phyloP scores from a whole-genome alignment of 2,113 vertebrate genomes.

The Caretta caretta region DNA sequence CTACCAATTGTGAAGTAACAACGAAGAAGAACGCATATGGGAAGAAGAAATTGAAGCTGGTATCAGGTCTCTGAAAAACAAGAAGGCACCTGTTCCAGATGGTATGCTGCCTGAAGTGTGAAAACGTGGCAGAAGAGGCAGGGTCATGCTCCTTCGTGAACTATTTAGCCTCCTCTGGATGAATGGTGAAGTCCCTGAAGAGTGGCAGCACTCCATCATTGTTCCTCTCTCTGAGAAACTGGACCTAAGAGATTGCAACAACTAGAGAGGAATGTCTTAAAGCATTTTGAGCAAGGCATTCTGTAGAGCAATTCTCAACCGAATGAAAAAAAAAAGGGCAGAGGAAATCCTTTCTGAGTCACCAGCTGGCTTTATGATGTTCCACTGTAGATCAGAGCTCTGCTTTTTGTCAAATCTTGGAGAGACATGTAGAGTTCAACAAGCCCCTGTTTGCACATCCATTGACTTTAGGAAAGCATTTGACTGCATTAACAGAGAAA shows the following conservation, averaged over 20 bases:
- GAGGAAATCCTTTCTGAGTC: background rate
- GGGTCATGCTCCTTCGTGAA: background rate
- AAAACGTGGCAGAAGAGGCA: background rate
- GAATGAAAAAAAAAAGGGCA: background rate
- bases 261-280: too few species aligned
- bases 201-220: background rate
- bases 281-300: too few species aligned
- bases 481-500: too few species aligned
- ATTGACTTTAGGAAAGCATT: too few species aligned
- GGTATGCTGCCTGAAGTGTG: background rate
- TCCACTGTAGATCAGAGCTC: too few species aligned
- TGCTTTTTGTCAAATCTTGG: too few species aligned
- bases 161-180: background rate
- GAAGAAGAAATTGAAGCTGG: background rate
- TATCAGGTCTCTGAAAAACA: background rate
- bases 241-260: too few species aligned
- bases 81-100: background rate
- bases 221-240: too few species aligned
- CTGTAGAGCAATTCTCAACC: too few species aligned
- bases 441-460: too few species aligned
- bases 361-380: too few species aligned
- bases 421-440: too few species aligned
- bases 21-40: background rate
- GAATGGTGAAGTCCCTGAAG: background rate
- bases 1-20: background rate